These are phyloP conservation scores for Halcyon malimbica DNA, from an alignment of 2,113 vertebrate genomes.

Conservation along the genomic window DNA sequence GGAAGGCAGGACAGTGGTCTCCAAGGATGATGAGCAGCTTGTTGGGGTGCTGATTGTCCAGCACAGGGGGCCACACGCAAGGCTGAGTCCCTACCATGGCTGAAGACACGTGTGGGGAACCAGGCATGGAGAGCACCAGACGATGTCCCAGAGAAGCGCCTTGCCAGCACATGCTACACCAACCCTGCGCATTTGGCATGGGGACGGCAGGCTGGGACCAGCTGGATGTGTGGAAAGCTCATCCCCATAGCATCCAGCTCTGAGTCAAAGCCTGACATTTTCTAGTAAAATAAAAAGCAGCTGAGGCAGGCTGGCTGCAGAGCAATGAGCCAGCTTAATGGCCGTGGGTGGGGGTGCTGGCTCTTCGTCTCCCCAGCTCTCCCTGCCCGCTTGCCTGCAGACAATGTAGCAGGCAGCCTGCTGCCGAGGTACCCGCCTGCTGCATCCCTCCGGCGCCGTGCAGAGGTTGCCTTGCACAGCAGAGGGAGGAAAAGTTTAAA, in stretches of 20 bases:
- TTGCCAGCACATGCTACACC: neutral
- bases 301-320: constrained; percentile 26
- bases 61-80: neutral
- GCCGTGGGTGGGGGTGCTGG: neutral
- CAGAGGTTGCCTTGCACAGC: neutral
- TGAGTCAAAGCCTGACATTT: constrained; percentile 48
- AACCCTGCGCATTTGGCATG: neutral
- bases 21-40: neutral
- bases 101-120: fast-evolving
- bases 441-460: neutral
- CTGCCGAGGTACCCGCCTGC: neutral
- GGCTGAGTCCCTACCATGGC: neutral
- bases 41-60: neutral
- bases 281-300: constrained; percentile 51
- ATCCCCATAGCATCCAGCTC: constrained; percentile 2
- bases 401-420: neutral
- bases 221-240: neutral
- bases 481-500: neutral
- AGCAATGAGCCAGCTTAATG: neutral
- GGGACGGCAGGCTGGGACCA: neutral
- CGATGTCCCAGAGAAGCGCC: neutral
- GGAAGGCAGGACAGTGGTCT: neutral
- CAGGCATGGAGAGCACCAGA: neutral
- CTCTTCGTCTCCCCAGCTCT: neutral
- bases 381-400: neutral